Evolutionary conservation across 1,140 invertebrate genomes (phyloP).

Genomic region (Trichonephila inaurata): DNA sequence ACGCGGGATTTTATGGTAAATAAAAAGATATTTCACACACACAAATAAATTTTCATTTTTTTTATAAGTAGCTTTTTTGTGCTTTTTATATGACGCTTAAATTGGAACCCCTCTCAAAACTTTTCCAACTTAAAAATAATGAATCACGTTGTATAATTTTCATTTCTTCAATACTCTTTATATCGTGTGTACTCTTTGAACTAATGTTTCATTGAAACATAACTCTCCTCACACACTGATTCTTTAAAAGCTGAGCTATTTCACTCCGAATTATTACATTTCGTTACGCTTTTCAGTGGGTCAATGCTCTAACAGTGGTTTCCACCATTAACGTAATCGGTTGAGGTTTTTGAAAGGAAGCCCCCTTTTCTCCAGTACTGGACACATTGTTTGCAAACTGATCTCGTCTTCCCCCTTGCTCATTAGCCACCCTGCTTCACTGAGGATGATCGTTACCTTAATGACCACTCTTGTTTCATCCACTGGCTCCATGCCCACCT

Average conservation of each 20-base stretch:
- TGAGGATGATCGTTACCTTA: constrained; percentile 68
- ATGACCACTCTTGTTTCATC: constrained; percentile 66
- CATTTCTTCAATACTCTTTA: background rate
- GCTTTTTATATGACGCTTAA: too few relatives aligned
- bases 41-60: too few relatives aligned
- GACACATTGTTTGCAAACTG: constrained; percentile 67
- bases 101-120: too few relatives aligned
- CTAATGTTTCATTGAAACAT: background rate
- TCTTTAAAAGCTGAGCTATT: background rate
- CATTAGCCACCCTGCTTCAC: constrained; percentile 70
- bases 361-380: constrained; percentile 2
- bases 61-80: too few relatives aligned
- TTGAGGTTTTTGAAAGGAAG: constrained; percentile 56
- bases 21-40: too few relatives aligned
- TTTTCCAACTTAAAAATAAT: too few relatives aligned
- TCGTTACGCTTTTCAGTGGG: constrained; percentile 52
- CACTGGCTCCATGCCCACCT: constrained; percentile 57
- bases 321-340: constrained; percentile 64
- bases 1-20: too few relatives aligned
- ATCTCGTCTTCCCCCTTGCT: constrained; percentile 20
- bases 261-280: constrained; percentile 34
- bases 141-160: background rate
- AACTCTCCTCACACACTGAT: background rate
- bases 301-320: constrained; percentile 59
- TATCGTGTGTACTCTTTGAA: background rate